phyloP scores from a whole-genome alignment of 2,888 invertebrate genomes.

The Mesoligia furuncula region DNA sequence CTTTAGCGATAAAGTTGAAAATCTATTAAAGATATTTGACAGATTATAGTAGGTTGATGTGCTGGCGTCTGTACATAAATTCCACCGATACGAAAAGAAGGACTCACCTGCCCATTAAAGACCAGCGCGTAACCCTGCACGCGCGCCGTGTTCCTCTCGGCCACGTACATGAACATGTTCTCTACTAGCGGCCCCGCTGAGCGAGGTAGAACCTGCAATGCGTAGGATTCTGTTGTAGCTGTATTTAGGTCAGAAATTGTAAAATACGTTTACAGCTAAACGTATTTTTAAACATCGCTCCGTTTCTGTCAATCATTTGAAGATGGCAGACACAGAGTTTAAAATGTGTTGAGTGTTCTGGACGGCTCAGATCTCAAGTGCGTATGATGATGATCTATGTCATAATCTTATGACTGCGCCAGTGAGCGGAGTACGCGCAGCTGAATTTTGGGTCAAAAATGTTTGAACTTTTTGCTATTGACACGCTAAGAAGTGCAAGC shows the following conservation, averaged over 20 bases:
- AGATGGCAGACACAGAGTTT: neutral
- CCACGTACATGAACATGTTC: slow-evolving; percentile 86
- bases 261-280: neutral
- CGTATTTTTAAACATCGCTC: neutral
- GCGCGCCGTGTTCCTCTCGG: slow-evolving; percentile 82
- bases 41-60: no score
- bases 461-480: no score
- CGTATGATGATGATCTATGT: no score
- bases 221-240: neutral
- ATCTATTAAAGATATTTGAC: no score
- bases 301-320: neutral
- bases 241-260: neutral
- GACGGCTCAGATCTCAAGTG: no score
- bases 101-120: slow-evolving; percentile 80
- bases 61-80: neutral
- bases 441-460: no score
- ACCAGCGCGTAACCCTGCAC: slow-evolving; percentile 85
- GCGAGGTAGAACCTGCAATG: slow-evolving; percentile 92
- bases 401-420: no score
- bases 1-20: no score
- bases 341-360: neutral
- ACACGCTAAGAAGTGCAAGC: no score
- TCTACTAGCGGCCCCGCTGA: slow-evolving; percentile 88
- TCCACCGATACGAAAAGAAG: neutral
- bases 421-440: no score